phyloP scores from a whole-genome alignment of 2,797 vertebrate species.

The Chaunax sp. region DNA sequence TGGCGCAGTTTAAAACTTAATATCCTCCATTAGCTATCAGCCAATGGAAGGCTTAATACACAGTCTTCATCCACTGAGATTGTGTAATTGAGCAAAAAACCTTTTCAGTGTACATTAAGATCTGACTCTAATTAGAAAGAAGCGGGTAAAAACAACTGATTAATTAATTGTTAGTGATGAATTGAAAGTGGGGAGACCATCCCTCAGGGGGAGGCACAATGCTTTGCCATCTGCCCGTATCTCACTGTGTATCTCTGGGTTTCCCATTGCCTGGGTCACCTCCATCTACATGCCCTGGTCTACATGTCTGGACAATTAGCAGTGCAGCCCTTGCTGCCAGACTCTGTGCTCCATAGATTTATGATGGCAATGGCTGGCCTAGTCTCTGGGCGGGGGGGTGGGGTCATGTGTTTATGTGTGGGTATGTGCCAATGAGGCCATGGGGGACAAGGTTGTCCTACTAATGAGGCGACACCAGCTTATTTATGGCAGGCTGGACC shows the following conservation, averaged over 20 bases:
- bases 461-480: constrained; percentile 82
- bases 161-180: not conserved
- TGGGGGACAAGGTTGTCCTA: constrained; percentile 70
- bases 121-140: constrained; percentile 34
- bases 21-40: no score
- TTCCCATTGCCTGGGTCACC: constrained; percentile 68
- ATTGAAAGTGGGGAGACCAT: no score
- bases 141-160: constrained; percentile 33
- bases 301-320: constrained; percentile 83
- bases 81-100: no score
- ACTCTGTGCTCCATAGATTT: constrained; percentile 72
- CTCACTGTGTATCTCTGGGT: constrained; percentile 36
- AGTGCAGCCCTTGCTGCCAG: constrained; percentile 63
- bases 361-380: constrained; percentile 57
- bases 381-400: constrained; percentile 23
- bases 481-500: constrained; percentile 70
- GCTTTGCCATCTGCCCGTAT: constrained; percentile 30
- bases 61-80: not conserved
- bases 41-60: not conserved
- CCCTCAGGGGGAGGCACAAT: constrained; percentile 2
- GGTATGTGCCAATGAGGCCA: constrained; percentile 58
- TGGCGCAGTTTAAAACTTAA: no score
- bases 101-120: not conserved
- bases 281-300: constrained; percentile 65
- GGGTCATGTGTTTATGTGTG: constrained; percentile 44